Base-by-base conservation (phyloP, 2,888 invertebrate genomes). In the Patella depressa region DNA sequence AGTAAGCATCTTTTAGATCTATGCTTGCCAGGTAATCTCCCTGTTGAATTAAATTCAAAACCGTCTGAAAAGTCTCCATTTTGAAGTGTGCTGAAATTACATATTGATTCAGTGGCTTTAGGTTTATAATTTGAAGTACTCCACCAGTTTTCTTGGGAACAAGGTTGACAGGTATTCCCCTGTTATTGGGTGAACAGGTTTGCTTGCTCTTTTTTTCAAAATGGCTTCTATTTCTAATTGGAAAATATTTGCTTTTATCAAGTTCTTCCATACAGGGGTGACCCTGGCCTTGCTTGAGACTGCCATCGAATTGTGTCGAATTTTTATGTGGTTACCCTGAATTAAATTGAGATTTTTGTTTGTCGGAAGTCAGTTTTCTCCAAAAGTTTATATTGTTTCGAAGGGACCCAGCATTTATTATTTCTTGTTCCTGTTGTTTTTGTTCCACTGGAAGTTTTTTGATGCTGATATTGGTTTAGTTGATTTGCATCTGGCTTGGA, bases 1-100 rank as follows among this genome's bases (percentile, higher is more conserved):
- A n/a, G 59, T n/a, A 59, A 19, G 59, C 59, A 59, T 59, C 59
- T 59, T 59, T 59, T 59, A 59, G 19, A 59, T 59, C 19, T 17
- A 59, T 59, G 9, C n/a, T 19, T 19, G n/a, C 7, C 17, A 59
- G 7, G n/a, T 19, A 59, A 19, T 59, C 59, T 17, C 19, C n/a
- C 17, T 17, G 17, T 19, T 59, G 59, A 59, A 59, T 19, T 19
- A 59, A 19, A 19, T 7, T 19, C 9, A 59, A 19, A 59, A 59
- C 59, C 5, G 17, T 59, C 19, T 59, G 17, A 17, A 59, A 59
- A 59, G 59, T 59, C 9, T 59, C 59, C 19, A 59, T 59, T 19
- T 59, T 59, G 59, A 59, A 59, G 19, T 59, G 59, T 19, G 19
- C 19, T 17, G 17, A 19, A 9, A 17, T 59, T 19, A 59, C 17